These are phyloP conservation scores for Tanytarsus gracilentus DNA, from an alignment of 2,888 invertebrate genomes.

Conservation along the genomic window DNA sequence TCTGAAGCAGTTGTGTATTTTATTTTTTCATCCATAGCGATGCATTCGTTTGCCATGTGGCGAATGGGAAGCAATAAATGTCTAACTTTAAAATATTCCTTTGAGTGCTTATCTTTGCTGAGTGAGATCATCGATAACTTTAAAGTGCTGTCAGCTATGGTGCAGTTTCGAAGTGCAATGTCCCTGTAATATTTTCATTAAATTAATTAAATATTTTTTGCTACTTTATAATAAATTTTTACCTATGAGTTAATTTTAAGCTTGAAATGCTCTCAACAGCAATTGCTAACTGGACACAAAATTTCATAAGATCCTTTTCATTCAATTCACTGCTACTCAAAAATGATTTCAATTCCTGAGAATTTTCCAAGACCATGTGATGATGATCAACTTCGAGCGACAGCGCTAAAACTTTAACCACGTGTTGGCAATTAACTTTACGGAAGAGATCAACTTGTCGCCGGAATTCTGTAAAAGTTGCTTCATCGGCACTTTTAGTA, in stretches of 20 bases:
- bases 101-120: conserved; percentile 75
- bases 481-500: conserved; percentile 60
- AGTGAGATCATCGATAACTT: no score
- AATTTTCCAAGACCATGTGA: conserved; percentile 81
- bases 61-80: conserved; percentile 79
- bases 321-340: no score
- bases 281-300: conserved; percentile 53
- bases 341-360: conserved; percentile 88
- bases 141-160: no score
- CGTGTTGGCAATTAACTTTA: conserved; percentile 71
- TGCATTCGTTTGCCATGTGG: conserved; percentile 85
- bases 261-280: conserved; percentile 73
- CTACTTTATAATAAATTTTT: conserved; percentile 30
- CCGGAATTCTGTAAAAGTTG: conserved; percentile 70
- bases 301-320: conserved; percentile 5
- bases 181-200: conserved; percentile 52
- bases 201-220: conserved; percentile 17
- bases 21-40: conserved; percentile 72
- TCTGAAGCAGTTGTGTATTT: conserved; percentile 82
- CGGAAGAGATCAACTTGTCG: conserved; percentile 80
- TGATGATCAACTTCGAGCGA: conserved; percentile 80
- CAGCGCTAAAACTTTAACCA: conserved; percentile 68
- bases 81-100: conserved; percentile 79
- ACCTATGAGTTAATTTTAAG: conserved; percentile 71
- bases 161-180: conserved; percentile 83